Base-by-base conservation (phyloP, 2,888 invertebrate species). In the Thymelicus lineola region DNA sequence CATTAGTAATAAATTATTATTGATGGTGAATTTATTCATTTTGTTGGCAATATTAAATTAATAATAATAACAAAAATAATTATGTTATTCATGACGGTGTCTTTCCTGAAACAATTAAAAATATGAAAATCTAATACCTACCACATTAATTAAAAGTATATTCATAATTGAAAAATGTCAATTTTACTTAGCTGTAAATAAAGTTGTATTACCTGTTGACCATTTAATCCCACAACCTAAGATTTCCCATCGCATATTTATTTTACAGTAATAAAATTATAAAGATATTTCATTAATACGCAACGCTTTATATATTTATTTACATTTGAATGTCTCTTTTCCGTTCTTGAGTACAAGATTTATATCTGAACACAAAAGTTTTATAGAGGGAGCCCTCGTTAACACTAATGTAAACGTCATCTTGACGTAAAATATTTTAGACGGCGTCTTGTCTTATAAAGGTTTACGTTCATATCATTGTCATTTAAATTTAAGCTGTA, bases 351-450 rank as follows among this genome's bases (percentile, higher is more conserved):
- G 72, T 68, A 71, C 59, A 81, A 88, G 92, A 93, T 93, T 93
- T 93, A 93, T 91, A 87, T 86, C 72, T 77, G 80, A 78, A 82
- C 82, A 88, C 86, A 89, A 90, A 85, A 86, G 82, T 87, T 93
- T 92, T 92, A 91, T 91, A 83, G 88, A 78, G 83, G 86, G 82
- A 78, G 80, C 79, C 77, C 88, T 93, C 92, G 92, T 93, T 93
- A 93, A 92, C 93, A 90, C 93, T 84, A 82, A 80, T 89, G 92
- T 93, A 86, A 91, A 90, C 78, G 90, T 89, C 87, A 74, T 73
- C 75, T 75, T 78, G 63, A 55, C 28, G 83, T 90, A 86, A 91
- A 87, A 91, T 91, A 89, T 89, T 82, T 85, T 77, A 76, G 79
- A 80, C 77, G 76, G 62, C 75, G 77, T 75, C 77, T 74, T 73